These are phyloP conservation scores for roundworm (Caenorhabditis elegans) DNA, from an alignment of 1,140 invertebrate genomes.

Conservation along the genomic window DNA sequence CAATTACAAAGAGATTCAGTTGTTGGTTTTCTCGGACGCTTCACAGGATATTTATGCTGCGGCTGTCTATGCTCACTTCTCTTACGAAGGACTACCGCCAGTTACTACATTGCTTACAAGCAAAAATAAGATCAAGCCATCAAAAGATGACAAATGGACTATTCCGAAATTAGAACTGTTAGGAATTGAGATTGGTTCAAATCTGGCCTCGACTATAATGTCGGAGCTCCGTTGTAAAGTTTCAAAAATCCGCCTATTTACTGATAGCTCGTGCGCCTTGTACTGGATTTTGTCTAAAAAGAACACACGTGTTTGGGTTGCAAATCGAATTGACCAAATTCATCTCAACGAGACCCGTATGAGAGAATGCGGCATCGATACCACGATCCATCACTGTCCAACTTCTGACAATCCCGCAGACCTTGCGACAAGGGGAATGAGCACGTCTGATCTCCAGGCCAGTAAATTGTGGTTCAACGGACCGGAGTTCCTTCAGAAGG, in stretches of 20 bases:
- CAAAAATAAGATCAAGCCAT: not conserved
- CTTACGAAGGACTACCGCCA: too few relatives aligned
- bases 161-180: conserved; percentile 16
- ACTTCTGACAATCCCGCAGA: too few relatives aligned
- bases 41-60: too few relatives aligned
- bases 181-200: too few relatives aligned
- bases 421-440: not conserved
- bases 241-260: not conserved
- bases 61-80: not conserved
- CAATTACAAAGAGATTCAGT: too few relatives aligned
- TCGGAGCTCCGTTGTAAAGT: not conserved
- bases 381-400: not conserved
- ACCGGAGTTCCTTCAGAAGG: too few relatives aligned
- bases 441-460: not conserved
- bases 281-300: too few relatives aligned
- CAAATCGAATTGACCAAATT: not conserved
- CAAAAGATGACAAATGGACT: not conserved
- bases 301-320: too few relatives aligned
- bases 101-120: not conserved
- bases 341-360: not conserved
- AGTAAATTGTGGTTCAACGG: not conserved
- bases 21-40: too few relatives aligned
- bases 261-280: not conserved
- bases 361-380: not conserved
- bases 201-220: not conserved